phyloP scores from a whole-genome alignment of 2,888 invertebrate species.

The Molorchus minor region DNA sequence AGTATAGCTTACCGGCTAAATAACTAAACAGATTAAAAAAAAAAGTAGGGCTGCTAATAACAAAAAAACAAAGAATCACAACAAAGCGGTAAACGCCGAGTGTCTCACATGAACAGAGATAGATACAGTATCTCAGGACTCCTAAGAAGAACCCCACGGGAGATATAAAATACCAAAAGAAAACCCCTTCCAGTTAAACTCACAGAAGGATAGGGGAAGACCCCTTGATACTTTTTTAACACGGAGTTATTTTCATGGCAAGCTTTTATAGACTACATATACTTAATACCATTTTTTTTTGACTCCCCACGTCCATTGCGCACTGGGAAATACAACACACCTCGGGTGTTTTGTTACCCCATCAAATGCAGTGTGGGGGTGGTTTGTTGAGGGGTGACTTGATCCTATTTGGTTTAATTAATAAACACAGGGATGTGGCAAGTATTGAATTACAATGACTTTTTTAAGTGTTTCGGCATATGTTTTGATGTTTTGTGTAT shows the following conservation, averaged over 20 bases:
- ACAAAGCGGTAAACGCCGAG: background rate
- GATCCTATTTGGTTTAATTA: slow-evolving; percentile 18
- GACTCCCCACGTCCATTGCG: slow-evolving; percentile 1
- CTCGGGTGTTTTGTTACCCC: slow-evolving; percentile 22
- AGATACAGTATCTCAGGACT: slow-evolving; percentile 36
- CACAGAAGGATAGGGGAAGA: slow-evolving; percentile 13
- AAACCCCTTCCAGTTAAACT: background rate
- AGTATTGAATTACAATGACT: slow-evolving; percentile 8
- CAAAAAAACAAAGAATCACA: background rate
- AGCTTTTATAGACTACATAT: slow-evolving; percentile 21
- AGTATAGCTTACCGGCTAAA: no score
- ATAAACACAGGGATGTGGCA: slow-evolving; percentile 10
- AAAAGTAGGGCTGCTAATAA: background rate
- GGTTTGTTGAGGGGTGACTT: slow-evolving; percentile 16
- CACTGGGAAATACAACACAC: slow-evolving; percentile 12
- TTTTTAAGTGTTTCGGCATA: background rate
- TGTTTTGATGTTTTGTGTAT: background rate
- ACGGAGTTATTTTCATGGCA: slow-evolving; percentile 31
- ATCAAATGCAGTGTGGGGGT: slow-evolving; percentile 9
- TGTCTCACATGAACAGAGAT: slow-evolving; percentile 15
- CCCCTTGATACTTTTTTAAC: slow-evolving; percentile 29
- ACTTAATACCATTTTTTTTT: slow-evolving; percentile 19
- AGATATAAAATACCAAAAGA: slow-evolving; percentile 29
- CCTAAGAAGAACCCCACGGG: slow-evolving; percentile 41
- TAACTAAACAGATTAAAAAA: no score